Evolutionary conservation across 2,888 invertebrate genomes (phyloP).

Genomic region (Drosophila mimetica): DNA sequence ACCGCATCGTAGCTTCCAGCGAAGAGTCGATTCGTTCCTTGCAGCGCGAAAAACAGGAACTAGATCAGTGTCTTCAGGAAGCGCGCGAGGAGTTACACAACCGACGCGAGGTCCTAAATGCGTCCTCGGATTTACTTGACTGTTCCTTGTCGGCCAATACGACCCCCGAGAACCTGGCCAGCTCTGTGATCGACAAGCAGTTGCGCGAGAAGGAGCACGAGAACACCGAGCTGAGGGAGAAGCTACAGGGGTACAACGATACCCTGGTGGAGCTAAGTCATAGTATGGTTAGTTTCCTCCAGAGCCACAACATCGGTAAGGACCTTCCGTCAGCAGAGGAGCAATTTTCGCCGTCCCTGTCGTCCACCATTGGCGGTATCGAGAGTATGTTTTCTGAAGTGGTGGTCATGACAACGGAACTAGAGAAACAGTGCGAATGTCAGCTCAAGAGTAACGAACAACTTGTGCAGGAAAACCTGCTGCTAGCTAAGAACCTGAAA

Average conservation of each 20-base stretch:
- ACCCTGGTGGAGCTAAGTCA: neutral
- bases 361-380: too few species aligned
- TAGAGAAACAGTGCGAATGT: neutral
- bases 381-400: neutral
- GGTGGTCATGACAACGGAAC: neutral
- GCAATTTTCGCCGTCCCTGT: neutral
- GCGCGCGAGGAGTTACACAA: conserved; percentile 65
- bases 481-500: too few species aligned
- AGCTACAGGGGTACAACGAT: conserved; percentile 14
- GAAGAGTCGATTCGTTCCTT: conserved; percentile 62
- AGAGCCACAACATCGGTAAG: neutral
- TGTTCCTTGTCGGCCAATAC: conserved; percentile 66
- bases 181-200: conserved; percentile 82
- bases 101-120: conserved; percentile 71
- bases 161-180: conserved; percentile 82
- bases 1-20: conserved; percentile 55
- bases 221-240: conserved; percentile 61
- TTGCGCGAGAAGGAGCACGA: conserved; percentile 83
- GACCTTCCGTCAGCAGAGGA: neutral
- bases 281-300: neutral
- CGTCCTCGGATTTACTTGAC: conserved; percentile 78
- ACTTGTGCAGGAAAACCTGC: neutral
- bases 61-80: conserved; percentile 80
- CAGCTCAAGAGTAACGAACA: neutral
- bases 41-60: conserved; percentile 73